A percentile compares a stretch with the other conserved stretches of the same genome.
These are phyloP conservation scores for Clarias batrachus DNA, from an alignment of 2,113 vertebrate species.

Conservation along the genomic window DNA sequence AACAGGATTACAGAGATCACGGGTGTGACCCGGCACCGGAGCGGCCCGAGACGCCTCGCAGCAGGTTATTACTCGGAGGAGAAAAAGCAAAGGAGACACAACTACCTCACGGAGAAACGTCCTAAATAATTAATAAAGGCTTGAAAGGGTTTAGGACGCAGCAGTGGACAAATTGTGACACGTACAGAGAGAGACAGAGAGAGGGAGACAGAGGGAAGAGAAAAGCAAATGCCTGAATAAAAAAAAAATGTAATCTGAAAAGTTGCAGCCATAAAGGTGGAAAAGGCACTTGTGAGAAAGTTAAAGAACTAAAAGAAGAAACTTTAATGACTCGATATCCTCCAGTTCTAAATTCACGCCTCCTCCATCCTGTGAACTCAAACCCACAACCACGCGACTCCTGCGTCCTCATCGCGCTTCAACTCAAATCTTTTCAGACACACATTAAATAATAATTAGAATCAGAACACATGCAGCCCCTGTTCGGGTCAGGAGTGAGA, in stretches of 20 bases:
- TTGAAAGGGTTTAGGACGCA: slow-evolving; percentile 35
- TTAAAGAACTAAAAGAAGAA: not conserved
- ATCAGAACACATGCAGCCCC: slow-evolving; percentile 17
- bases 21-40: not conserved
- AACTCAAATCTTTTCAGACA: slow-evolving; percentile 4
- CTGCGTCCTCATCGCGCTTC: not conserved
- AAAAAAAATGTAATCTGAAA: not conserved
- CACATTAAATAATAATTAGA: slow-evolving; percentile 42
- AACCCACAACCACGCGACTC: not conserved
- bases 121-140: slow-evolving; percentile 50
- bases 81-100: not conserved
- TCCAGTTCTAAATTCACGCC: not conserved
- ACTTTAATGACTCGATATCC: not conserved
- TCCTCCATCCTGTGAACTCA: not conserved
- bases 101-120: slow-evolving; percentile 4
- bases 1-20: not conserved
- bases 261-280: not conserved
- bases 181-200: not conserved
- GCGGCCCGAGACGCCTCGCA: not conserved
- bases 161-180: slow-evolving; percentile 43
- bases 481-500: not conserved
- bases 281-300: not conserved
- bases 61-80: not conserved
- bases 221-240: not conserved
- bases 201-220: not conserved